phyloP scores from a whole-genome alignment of 2,113 vertebrate species.

The Hirundichthys speculiger region DNA sequence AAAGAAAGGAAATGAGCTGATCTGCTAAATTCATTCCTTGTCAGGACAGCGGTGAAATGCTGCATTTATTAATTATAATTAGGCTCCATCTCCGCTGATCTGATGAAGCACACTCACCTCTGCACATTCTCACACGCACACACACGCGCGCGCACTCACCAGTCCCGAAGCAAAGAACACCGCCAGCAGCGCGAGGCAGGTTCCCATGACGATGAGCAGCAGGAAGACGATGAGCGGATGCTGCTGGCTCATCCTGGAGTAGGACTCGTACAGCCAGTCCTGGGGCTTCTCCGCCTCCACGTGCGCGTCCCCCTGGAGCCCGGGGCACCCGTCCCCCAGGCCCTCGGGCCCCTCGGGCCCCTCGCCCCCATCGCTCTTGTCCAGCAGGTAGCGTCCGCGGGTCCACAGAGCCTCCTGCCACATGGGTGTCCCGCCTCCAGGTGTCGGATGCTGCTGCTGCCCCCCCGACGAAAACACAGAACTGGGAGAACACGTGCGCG shows the following conservation, averaged over 20 bases:
- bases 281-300: slow-evolving; percentile 76
- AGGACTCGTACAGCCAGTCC: slow-evolving; percentile 98
- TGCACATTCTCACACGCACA: neutral
- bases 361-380: slow-evolving; percentile 74
- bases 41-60: neutral
- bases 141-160: slow-evolving; percentile 78
- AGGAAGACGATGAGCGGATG: slow-evolving; percentile 97
- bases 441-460: slow-evolving; percentile 17
- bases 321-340: slow-evolving; percentile 56
- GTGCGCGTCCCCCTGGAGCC: slow-evolving; percentile 60
- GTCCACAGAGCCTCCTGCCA: slow-evolving; percentile 79
- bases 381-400: slow-evolving; percentile 76
- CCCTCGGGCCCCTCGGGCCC: slow-evolving; percentile 61
- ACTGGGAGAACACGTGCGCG: neutral
- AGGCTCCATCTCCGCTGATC: neutral
- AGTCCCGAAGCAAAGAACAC: slow-evolving; percentile 96
- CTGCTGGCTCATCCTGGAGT: slow-evolving; percentile 99
- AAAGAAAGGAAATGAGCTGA: too few relatives aligned
- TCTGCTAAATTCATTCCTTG: slow-evolving; percentile 1
- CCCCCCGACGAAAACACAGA: slow-evolving; percentile 5
- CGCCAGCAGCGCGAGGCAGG: slow-evolving; percentile 92
- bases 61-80: slow-evolving; percentile 8
- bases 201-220: slow-evolving; percentile 97
- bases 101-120: slow-evolving; percentile 14
- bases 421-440: slow-evolving; percentile 62